A percentile compares a stretch with the other conserved stretches of the same genome.
phyloP scores from a whole-genome alignment of 2,113 vertebrate species.

The Dicerorhinus sumatrensis region DNA sequence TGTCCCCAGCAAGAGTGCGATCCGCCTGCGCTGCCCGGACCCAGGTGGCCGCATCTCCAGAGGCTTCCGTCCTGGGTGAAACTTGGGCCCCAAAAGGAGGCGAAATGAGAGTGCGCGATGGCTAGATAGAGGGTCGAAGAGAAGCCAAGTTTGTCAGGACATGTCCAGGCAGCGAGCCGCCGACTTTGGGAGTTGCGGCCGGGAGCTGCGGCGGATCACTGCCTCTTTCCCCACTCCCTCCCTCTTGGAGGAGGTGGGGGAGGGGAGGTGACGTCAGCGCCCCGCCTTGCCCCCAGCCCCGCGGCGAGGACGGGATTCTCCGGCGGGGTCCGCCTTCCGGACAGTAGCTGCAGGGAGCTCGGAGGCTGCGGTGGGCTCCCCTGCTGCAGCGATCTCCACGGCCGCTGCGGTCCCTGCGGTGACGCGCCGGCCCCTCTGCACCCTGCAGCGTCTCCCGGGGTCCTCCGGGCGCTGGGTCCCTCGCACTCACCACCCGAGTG shows the following conservation, averaged over 20 bases:
- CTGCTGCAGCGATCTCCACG: neutral
- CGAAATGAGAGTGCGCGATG: neutral
- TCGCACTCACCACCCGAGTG: neutral
- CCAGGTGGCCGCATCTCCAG: slow-evolving; percentile 79
- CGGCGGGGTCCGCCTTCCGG: neutral
- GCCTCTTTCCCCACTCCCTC: slow-evolving; percentile 63
- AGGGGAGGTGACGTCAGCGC: slow-evolving; percentile 80
- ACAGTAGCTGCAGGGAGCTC: neutral
- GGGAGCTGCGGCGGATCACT: slow-evolving; percentile 76
- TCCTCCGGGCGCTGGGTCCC: neutral
- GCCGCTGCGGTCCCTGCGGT: neutral
- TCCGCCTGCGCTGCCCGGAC: slow-evolving; percentile 51
- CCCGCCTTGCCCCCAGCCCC: slow-evolving; percentile 68
- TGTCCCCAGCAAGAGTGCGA: slow-evolving; percentile 66
- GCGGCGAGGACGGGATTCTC: slow-evolving; percentile 18
- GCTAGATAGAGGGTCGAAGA: neutral
- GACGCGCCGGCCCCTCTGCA: neutral
- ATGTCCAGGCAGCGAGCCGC: slow-evolving; percentile 84
- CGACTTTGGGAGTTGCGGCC: slow-evolving; percentile 78
- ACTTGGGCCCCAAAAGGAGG: slow-evolving; percentile 11
- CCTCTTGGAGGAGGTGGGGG: slow-evolving; percentile 56
- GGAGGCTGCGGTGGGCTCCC: neutral
- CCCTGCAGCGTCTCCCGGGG: neutral
- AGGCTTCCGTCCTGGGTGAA: slow-evolving; percentile 65
- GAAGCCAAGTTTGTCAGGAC: slow-evolving; percentile 85